phyloP scores from a whole-genome alignment of 2,797 vertebrate species.

The Pangasius larnaudii region DNA sequence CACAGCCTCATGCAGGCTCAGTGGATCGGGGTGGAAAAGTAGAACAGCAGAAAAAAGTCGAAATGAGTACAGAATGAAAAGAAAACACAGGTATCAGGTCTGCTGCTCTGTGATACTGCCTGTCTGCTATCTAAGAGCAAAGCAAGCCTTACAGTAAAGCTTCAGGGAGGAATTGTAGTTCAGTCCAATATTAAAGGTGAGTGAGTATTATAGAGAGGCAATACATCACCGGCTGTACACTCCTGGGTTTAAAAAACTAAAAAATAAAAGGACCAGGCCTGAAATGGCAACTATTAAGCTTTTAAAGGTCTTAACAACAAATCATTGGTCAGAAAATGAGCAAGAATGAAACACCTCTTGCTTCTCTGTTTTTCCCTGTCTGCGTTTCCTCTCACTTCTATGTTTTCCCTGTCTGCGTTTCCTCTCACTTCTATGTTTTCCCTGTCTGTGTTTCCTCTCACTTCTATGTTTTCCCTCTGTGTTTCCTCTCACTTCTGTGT shows the following conservation, averaged over 20 bases:
- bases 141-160: neutral
- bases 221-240: neutral
- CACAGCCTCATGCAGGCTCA: neutral
- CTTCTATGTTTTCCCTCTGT: too few relatives aligned
- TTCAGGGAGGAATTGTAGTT: neutral
- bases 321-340: too few relatives aligned
- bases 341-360: too few relatives aligned
- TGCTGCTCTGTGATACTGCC: neutral
- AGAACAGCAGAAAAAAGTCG: neutral
- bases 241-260: too few relatives aligned
- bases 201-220: neutral
- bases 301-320: too few relatives aligned
- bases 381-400: neutral
- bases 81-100: neutral
- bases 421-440: too few relatives aligned
- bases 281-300: too few relatives aligned
- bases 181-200: neutral
- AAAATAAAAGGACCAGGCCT: too few relatives aligned
- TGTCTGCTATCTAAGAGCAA: neutral
- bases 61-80: neutral
- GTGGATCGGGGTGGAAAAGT: neutral
- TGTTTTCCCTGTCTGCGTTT: too few relatives aligned
- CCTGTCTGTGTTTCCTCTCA: too few relatives aligned
- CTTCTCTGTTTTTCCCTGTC: neutral
- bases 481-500: too few relatives aligned